Base-by-base conservation (phyloP, 1,140 invertebrate species). In the Drosophila sechellia region DNA sequence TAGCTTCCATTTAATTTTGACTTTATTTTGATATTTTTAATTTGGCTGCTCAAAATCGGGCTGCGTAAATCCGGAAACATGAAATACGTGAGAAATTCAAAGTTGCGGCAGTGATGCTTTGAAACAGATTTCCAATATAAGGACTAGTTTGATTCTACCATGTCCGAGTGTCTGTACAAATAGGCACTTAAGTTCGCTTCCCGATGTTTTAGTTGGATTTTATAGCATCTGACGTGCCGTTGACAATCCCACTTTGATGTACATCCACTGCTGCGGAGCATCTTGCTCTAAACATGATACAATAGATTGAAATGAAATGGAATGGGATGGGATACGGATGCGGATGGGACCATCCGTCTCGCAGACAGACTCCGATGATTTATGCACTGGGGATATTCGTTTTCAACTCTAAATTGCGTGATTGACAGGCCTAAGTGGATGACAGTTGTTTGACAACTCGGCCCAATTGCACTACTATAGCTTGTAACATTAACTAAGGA, bases 391-490 rank as follows among this genome's bases (percentile, higher is more conserved):
- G 57, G 46, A 45, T 83, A 76, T 76, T 60, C 61, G 55, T 79
- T 66, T 31, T 77, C 73, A 84, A 80, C 68, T 87, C 84, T 42
- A 83, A 89, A 61, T 72, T 56, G 58, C 71, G 78, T 91, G 90
- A 91, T 91, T 91, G 90, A 91, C 90, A 90, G 90, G 59, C 74
- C 79, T 77, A 90, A 91, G 90, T 91, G 90, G 79, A 81, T 91
- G 90, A 91, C 90, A 91, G 83, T 91, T 91, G 90, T 90, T 86
- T 91, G 90, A 86, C 90, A 87, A 91, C 61, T 91, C 84, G 73
- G 71, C 58, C 60, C 76, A 74, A 74, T 79, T 72, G 84, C 81
- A 73, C 81, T 89, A 77, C 64, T 89, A 61, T 70, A 69, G 52
- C 63, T 59, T 61, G 63, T 72, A 64, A 64, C 77, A 87, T 78